These are phyloP conservation scores for Beris morrisii DNA, from an alignment of 2,888 invertebrate species.

Conservation along the genomic window DNA sequence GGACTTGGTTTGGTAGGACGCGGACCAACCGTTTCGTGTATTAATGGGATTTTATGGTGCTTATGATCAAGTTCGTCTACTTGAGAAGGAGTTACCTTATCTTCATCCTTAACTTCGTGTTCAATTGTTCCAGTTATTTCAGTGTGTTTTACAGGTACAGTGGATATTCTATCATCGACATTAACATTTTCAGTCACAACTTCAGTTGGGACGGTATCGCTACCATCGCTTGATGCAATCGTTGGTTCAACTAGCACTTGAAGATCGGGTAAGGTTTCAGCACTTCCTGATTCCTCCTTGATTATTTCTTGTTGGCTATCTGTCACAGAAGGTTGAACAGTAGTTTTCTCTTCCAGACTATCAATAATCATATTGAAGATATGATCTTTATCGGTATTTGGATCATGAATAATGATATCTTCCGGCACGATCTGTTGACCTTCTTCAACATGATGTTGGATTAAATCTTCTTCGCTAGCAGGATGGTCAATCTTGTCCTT, in stretches of 20 bases:
- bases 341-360: slow-evolving; percentile 36
- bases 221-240: background rate
- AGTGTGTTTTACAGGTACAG: slow-evolving; percentile 18
- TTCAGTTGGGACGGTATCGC: background rate
- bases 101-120: slow-evolving; percentile 3
- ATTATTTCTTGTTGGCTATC: slow-evolving; percentile 15
- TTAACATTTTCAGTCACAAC: background rate
- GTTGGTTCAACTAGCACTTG: slow-evolving; percentile 7
- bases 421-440: background rate
- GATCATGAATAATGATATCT: slow-evolving; percentile 10
- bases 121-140: slow-evolving; percentile 19
- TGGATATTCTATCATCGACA: background rate
- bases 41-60: too few species aligned
- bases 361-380: slow-evolving; percentile 22
- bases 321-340: slow-evolving; percentile 34
- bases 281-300: slow-evolving; percentile 37
- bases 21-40: too few species aligned
- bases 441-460: slow-evolving; percentile 17
- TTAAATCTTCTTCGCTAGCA: background rate
- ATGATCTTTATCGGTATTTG: slow-evolving; percentile 12
- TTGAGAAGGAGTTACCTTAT: too few species aligned
- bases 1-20: too few species aligned
- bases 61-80: too few species aligned
- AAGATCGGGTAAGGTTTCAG: too few species aligned
- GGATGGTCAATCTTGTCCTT: slow-evolving; percentile 17